Percentiles rank a stretch among this genome's conserved stretches.
Conservation (phyloP, 2,113 vertebrate species). For the Prunella himalayana region DNA sequence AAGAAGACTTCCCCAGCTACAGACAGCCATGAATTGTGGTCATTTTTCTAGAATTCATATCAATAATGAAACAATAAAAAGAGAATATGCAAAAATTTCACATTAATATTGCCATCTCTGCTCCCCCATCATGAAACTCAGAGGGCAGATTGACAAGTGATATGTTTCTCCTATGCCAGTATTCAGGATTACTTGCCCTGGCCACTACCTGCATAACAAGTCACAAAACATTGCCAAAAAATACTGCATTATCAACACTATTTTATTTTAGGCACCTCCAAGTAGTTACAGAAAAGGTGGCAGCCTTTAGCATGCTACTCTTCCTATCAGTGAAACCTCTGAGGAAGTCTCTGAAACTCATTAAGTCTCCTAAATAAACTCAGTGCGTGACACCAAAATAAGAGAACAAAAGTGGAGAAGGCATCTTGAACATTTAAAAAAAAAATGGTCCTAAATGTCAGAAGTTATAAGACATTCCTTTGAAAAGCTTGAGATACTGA, state of each 20-base stretch:
- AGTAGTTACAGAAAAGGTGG: background rate
- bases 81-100: background rate
- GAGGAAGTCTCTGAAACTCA: background rate
- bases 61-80: background rate
- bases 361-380: background rate
- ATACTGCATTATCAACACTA: rapidly evolving
- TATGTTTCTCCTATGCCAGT: background rate
- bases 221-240: background rate
- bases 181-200: background rate
- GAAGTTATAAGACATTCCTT: background rate
- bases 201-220: background rate
- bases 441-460: background rate
- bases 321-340: background rate
- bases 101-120: too few relatives aligned
- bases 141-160: background rate
- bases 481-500: background rate
- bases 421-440: background rate
- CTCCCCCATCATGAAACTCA: background rate
- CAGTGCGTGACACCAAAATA: background rate
- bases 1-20: background rate
- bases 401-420: background rate
- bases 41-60: background rate
- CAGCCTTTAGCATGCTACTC: background rate
- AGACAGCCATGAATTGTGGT: background rate
- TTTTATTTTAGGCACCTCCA: background rate